phyloP scores from a whole-genome alignment of 2,797 vertebrate genomes.

The Sardinella longiceps region DNA sequence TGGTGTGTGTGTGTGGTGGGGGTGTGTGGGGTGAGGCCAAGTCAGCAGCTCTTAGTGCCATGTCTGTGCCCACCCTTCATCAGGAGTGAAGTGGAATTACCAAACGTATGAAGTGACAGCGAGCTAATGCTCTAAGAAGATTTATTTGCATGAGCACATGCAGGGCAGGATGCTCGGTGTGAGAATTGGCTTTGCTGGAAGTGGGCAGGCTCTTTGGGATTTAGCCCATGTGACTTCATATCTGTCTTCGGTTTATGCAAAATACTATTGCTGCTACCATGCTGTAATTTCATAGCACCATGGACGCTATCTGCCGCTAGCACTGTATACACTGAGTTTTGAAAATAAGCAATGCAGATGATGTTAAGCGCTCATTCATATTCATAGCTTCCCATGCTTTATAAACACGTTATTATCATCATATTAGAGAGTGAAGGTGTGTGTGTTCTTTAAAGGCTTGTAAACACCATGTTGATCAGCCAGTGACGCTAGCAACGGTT shows the following conservation, averaged over 20 bases:
- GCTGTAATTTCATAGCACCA: not conserved
- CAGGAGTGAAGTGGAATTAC: slow-evolving; percentile 58
- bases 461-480: not conserved
- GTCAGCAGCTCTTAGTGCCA: slow-evolving; percentile 21
- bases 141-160: slow-evolving; percentile 62
- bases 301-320: not conserved
- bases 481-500: not conserved
- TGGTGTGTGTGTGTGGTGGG: too few relatives aligned
- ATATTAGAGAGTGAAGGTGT: not conserved
- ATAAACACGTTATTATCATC: not conserved
- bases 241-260: not conserved
- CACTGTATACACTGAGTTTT: not conserved
- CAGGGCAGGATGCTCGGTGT: slow-evolving; percentile 45
- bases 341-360: not conserved
- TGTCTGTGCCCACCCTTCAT: slow-evolving; percentile 33
- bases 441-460: not conserved
- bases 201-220: slow-evolving; percentile 17
- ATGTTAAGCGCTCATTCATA: not conserved
- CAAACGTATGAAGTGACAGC: slow-evolving; percentile 56
- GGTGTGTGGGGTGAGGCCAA: not conserved
- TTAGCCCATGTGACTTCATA: not conserved
- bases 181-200: slow-evolving; percentile 52
- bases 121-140: slow-evolving; percentile 68
- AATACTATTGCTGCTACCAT: not conserved
- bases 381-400: not conserved